Evolutionary conservation across 2,113 vertebrate species (phyloP).

Genomic region (Rhynchomys soricoides): DNA sequence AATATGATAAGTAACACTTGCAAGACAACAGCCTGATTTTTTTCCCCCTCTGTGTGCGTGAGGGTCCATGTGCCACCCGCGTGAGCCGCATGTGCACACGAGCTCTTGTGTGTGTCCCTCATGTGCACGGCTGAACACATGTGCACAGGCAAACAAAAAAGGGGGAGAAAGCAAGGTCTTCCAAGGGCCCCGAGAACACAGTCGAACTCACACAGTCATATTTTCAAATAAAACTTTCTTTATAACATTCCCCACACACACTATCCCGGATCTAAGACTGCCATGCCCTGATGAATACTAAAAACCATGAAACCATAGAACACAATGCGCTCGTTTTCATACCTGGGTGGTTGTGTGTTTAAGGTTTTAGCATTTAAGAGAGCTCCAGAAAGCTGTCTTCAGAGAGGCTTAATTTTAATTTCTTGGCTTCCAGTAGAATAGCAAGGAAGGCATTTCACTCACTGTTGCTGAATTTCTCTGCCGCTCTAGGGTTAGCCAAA

Average conservation of each 20-base stretch:
- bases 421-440: constrained; percentile 78
- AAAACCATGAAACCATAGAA: neutral
- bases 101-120: constrained; percentile 54
- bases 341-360: constrained; percentile 68
- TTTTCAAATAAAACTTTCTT: constrained; percentile 77
- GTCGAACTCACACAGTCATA: constrained; percentile 42
- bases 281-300: constrained; percentile 14
- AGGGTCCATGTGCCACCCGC: constrained; percentile 61
- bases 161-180: constrained; percentile 54
- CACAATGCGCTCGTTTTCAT: constrained; percentile 68
- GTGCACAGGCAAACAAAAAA: constrained; percentile 81
- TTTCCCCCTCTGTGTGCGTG: constrained; percentile 83
- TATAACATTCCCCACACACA: neutral
- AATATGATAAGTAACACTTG: constrained; percentile 99
- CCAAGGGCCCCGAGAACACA: constrained; percentile 61
- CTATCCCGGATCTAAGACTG: constrained; percentile 44
- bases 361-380: constrained; percentile 72
- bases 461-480: constrained; percentile 39
- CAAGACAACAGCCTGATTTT: constrained; percentile 94
- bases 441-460: constrained; percentile 75
- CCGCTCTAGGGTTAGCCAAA: constrained; percentile 84
- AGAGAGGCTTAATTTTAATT: constrained; percentile 79
- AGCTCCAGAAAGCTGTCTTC: constrained; percentile 60
- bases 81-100: constrained; percentile 67
- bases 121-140: neutral